Evolutionary conservation across 2,888 invertebrate species (phyloP).

Genomic region (Noctua janthe): DNA sequence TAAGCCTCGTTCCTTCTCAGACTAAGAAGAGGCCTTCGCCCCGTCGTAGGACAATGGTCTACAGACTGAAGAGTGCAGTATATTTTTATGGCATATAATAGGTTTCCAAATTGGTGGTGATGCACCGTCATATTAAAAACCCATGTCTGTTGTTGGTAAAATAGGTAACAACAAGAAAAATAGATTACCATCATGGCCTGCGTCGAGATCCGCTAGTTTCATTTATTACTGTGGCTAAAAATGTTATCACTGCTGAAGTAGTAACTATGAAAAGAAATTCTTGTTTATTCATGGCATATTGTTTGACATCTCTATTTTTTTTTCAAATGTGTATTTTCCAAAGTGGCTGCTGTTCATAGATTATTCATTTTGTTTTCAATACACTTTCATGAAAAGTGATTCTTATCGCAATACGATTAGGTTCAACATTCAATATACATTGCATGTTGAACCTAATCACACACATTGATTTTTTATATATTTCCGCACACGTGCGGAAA

Average conservation of each 20-base stretch:
- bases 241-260: slow-evolving; percentile 77
- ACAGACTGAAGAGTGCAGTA: background rate
- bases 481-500: too few species aligned
- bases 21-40: background rate
- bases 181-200: slow-evolving; percentile 71
- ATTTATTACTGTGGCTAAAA: slow-evolving; percentile 75
- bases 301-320: slow-evolving; percentile 12
- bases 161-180: background rate
- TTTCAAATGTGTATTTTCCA: background rate
- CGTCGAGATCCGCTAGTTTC: slow-evolving; percentile 67
- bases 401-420: too few species aligned
- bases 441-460: too few species aligned
- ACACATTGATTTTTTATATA: too few species aligned
- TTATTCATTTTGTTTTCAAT: background rate
- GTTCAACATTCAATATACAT: too few species aligned
- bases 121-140: background rate
- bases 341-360: background rate
- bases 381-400: too few species aligned
- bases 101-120: background rate
- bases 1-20: background rate
- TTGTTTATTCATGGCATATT: slow-evolving; percentile 79
- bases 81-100: background rate
- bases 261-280: slow-evolving; percentile 75
- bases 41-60: background rate
- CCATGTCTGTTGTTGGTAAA: background rate